Base-by-base conservation (phyloP, 1,140 invertebrate species). In the Mya arenaria region DNA sequence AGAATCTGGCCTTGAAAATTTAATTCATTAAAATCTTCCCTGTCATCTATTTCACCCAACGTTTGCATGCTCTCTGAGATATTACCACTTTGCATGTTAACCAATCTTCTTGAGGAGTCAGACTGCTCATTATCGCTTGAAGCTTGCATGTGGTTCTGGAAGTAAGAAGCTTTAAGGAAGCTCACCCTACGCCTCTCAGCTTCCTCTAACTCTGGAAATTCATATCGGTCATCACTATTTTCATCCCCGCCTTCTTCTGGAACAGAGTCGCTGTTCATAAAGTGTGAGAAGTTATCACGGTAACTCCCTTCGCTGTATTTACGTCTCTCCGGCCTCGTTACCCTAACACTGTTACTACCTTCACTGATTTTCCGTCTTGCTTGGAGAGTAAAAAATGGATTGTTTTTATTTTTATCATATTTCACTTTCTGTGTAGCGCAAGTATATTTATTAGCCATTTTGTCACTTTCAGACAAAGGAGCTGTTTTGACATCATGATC, bases 171-270 rank as follows among this genome's bases (percentile, higher is more conserved):
- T 8, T 52, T 52, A 4, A 52, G 25, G 48, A n/a, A 52, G 25
- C 48, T 52, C 2, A 52, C 25, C 25, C 48, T 52, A 52, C 48
- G 48, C 48, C 48, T 52, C 8, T 52, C 48, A 52, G 55, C 6
- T 36, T 72, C 52, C 6, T 56, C 19, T 6, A 39, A 25, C 19
- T 56, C 39, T 6, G 73, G 60, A 48, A 75, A 75, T 63, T 34
- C 44, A 63, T 63, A 75, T 34, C 13, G 25, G 19, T 65, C 62
- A 65, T 65, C 34, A 36, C 10, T 65, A 65, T 65, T 34, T 34
- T 34, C 62, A 65, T 63, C 60, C 25, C 34, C 60, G 5, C 19
- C 19, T 32, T 34, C 8, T 65, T 34, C 23, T 62, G 23, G 23
- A 34, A 34, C n/a, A 13, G 15, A 65, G 13, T 0, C 15, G 36